These are phyloP conservation scores for Augochlora pura DNA, from an alignment of 1,140 invertebrate species.

Conservation along the genomic window DNA sequence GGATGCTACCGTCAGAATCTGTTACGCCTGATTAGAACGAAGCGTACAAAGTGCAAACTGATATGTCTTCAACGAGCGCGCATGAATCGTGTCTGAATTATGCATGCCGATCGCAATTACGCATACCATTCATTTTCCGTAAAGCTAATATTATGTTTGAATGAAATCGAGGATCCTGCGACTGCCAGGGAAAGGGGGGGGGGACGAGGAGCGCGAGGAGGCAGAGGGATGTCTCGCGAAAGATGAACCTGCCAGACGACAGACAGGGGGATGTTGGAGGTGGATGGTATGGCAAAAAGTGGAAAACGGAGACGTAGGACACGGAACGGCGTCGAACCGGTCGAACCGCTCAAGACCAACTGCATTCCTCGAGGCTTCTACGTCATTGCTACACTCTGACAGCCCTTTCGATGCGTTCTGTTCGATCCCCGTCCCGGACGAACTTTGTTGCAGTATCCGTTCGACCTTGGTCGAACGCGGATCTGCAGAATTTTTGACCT, in stretches of 20 bases:
- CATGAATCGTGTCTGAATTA: no score
- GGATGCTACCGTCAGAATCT: no score
- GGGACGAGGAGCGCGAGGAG: not conserved
- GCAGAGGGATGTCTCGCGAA: no score
- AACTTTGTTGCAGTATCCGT: not conserved
- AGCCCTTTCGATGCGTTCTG: slow-evolving; percentile 30
- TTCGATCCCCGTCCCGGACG: not conserved
- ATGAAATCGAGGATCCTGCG: not conserved
- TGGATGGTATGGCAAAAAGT: slow-evolving; percentile 10
- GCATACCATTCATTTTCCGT: no score
- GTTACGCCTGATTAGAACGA: no score
- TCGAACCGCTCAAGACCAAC: slow-evolving; percentile 50
- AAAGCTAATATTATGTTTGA: not conserved
- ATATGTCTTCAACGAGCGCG: no score
- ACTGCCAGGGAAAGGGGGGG: not conserved
- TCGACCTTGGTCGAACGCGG: not conserved
- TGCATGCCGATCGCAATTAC: no score
- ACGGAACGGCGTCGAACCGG: slow-evolving; percentile 44
- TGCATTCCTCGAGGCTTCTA: slow-evolving; percentile 48
- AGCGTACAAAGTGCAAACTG: no score
- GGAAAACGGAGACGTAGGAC: slow-evolving; percentile 34
- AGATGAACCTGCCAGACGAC: slow-evolving; percentile 1
- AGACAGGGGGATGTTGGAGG: not conserved
- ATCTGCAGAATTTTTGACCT: no score
- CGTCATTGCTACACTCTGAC: slow-evolving; percentile 7